These are phyloP conservation scores for Exephanes ischioxanthus DNA, from an alignment of 2,888 invertebrate species.

Conservation along the genomic window DNA sequence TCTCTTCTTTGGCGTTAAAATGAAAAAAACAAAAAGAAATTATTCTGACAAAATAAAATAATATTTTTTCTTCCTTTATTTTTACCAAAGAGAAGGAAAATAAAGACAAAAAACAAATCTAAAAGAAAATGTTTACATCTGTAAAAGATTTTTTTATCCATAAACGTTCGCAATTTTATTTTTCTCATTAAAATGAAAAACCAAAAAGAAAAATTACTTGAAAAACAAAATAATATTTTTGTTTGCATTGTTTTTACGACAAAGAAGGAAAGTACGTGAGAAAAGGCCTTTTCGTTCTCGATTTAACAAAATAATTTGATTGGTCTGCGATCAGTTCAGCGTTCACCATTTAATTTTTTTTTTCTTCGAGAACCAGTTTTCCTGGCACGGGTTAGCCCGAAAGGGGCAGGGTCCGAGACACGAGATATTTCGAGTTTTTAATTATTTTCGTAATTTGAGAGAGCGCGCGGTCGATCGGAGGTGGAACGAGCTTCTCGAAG, in stretches of 20 bases:
- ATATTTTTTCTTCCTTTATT: no score
- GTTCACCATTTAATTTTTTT: neutral
- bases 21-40: no score
- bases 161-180: no score
- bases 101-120: no score
- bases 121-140: no score
- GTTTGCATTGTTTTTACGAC: no score
- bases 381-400: neutral
- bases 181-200: no score
- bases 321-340: neutral
- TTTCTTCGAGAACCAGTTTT: constrained; percentile 53
- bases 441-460: constrained; percentile 83
- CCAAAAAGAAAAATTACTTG: no score
- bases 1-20: no score
- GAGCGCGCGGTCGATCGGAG: constrained; percentile 75
- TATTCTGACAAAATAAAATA: no score
- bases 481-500: constrained; percentile 45
- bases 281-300: neutral
- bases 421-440: constrained; percentile 76
- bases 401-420: constrained; percentile 38
- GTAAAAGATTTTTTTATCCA: no score
- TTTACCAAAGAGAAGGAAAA: neutral
- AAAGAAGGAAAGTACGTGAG: neutral
- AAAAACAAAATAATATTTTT: no score
- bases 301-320: neutral